Evolutionary conservation across 2,113 vertebrate species (phyloP).

Genomic region (Corapipo altera): DNA sequence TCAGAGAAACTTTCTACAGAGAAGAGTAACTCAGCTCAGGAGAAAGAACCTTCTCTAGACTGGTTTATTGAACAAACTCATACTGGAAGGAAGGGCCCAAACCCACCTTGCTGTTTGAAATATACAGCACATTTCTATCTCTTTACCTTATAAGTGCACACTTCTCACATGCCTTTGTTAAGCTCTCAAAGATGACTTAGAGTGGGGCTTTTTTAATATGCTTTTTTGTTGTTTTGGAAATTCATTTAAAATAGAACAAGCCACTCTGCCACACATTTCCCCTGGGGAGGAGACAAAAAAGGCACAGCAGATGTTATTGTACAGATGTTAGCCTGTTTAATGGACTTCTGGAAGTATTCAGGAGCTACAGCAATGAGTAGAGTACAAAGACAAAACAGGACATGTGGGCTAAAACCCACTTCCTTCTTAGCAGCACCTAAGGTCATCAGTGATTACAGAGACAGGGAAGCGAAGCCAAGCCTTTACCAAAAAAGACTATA

Average conservation of each 20-base stretch:
- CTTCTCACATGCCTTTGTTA: not conserved
- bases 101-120: not conserved
- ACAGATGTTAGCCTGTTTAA: not conserved
- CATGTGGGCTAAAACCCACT: not conserved
- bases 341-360: not conserved
- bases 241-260: not conserved
- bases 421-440: not conserved
- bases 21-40: not conserved
- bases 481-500: not conserved
- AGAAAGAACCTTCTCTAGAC: not conserved
- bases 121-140: not conserved
- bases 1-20: not conserved
- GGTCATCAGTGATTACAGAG: not conserved
- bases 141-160: not conserved
- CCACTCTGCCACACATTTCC: not conserved
- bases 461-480: not conserved
- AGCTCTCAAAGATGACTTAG: not conserved
- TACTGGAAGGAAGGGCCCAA: not conserved
- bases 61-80: not conserved
- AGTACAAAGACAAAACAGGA: constrained; percentile 7
- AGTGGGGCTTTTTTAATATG: not conserved
- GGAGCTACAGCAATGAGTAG: not conserved
- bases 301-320: not conserved
- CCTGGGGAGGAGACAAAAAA: not conserved
- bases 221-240: not conserved